Evolutionary conservation across 2,888 invertebrate species (phyloP).

Genomic region (Incurvaria masculella): DNA sequence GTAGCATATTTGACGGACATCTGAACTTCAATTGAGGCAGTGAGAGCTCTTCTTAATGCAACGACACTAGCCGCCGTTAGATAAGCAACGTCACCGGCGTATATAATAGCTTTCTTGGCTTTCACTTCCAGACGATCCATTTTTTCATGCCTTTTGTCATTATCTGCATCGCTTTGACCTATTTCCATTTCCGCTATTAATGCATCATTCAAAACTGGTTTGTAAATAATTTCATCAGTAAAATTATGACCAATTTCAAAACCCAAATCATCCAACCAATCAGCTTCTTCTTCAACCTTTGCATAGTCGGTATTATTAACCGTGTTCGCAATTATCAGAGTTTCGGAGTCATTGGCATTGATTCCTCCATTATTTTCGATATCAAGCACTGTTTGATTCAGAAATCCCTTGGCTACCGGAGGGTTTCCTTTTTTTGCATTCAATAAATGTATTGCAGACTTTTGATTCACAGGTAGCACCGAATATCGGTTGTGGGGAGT

Average conservation of each 20-base stretch:
- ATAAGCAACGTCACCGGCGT: constrained; percentile 49
- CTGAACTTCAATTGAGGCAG: constrained; percentile 47
- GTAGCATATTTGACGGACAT: constrained; percentile 47
- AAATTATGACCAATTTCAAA: too few species aligned
- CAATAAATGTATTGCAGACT: constrained; percentile 27
- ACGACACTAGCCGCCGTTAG: constrained; percentile 48
- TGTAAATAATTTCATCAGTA: constrained; percentile 30
- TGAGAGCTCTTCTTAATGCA: constrained; percentile 43
- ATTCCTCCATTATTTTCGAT: constrained; percentile 24
- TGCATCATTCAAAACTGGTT: constrained; percentile 31
- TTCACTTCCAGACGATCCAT: constrained; percentile 39
- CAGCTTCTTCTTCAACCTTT: constrained; percentile 26
- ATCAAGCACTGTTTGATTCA: constrained; percentile 43
- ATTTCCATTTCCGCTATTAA: constrained; percentile 41
- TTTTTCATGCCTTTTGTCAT: constrained; percentile 37
- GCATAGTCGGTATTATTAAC: too few species aligned
- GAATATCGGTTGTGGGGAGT: constrained; percentile 28
- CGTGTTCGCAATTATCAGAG: background rate
- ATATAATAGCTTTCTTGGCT: constrained; percentile 47
- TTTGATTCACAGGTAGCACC: constrained; percentile 28
- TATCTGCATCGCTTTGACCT: constrained; percentile 36
- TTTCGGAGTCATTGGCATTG: constrained; percentile 22
- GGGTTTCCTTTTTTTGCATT: constrained; percentile 19
- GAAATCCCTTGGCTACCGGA: constrained; percentile 30
- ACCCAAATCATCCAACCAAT: constrained; percentile 39